These are phyloP conservation scores for Ophion ellenae DNA, from an alignment of 2,888 invertebrate species.

Conservation along the genomic window DNA sequence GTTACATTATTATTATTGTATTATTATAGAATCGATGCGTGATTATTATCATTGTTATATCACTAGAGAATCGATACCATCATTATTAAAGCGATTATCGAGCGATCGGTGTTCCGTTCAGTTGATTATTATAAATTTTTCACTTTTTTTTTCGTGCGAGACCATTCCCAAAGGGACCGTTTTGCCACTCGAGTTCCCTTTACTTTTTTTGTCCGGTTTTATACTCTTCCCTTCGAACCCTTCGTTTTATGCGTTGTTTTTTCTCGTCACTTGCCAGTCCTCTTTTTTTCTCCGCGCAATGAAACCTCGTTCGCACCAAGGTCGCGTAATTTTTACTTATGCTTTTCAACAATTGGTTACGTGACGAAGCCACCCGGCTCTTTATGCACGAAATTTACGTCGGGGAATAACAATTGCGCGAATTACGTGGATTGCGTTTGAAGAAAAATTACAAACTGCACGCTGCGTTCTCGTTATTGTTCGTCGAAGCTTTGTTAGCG, in stretches of 20 bases:
- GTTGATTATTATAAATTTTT: neutral
- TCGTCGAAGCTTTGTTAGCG: too few relatives aligned
- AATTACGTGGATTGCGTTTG: neutral
- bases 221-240: neutral
- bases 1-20: conserved; percentile 53
- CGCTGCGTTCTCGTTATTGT: too few relatives aligned
- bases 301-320: neutral
- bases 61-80: conserved; percentile 12
- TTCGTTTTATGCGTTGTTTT: neutral
- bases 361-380: neutral
- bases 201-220: neutral
- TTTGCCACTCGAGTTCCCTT: neutral
- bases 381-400: neutral
- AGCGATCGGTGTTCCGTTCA: neutral
- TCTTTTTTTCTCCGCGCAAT: neutral
- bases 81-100: neutral
- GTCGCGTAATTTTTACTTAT: neutral
- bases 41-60: conserved; percentile 40
- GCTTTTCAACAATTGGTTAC: neutral
- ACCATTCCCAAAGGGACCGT: neutral
- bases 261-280: neutral
- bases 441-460: too few relatives aligned
- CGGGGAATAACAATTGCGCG: neutral
- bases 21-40: neutral
- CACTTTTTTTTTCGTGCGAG: neutral